Conservation (phyloP, 2,113 vertebrate genomes). For the Zosterops hypoxanthus region DNA sequence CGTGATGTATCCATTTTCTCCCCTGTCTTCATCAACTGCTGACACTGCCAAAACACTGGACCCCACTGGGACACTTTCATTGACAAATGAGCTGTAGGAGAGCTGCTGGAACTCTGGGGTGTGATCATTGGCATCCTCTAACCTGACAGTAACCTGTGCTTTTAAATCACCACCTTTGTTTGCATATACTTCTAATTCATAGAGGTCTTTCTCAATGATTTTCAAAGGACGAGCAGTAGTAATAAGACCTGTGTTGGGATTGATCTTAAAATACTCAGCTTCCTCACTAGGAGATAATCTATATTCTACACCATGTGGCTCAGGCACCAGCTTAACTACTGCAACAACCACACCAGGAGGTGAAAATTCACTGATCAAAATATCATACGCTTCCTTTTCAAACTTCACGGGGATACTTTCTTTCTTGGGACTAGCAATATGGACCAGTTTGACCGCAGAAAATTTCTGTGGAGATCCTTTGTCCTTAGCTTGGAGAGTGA, state of each 20-base stretch:
- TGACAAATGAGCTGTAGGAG: constrained; percentile 87
- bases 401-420: constrained; percentile 77
- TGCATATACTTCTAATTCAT: constrained; percentile 83
- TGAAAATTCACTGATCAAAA: constrained; percentile 89
- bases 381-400: constrained; percentile 84
- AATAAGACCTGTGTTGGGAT: constrained; percentile 88
- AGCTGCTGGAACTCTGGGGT: constrained; percentile 86
- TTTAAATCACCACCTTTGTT: constrained; percentile 80
- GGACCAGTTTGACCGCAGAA: constrained; percentile 80
- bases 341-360: constrained; percentile 88
- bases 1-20: constrained; percentile 97
- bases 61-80: constrained; percentile 88
- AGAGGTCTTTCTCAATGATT: constrained; percentile 80
- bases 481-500: constrained; percentile 94
- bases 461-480: constrained; percentile 88
- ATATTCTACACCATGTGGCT: constrained; percentile 86
- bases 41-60: constrained; percentile 84
- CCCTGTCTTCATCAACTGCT: constrained; percentile 87
- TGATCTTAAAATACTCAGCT: constrained; percentile 86
- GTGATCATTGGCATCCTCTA: constrained; percentile 93
- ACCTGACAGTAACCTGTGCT: constrained; percentile 80
- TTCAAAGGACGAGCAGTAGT: constrained; percentile 85
- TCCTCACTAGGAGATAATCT: constrained; percentile 82
- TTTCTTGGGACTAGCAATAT: constrained; percentile 77
- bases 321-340: constrained; percentile 83